phyloP scores from a whole-genome alignment of 2,113 vertebrate species.

The Phyllostomus hastatus region DNA sequence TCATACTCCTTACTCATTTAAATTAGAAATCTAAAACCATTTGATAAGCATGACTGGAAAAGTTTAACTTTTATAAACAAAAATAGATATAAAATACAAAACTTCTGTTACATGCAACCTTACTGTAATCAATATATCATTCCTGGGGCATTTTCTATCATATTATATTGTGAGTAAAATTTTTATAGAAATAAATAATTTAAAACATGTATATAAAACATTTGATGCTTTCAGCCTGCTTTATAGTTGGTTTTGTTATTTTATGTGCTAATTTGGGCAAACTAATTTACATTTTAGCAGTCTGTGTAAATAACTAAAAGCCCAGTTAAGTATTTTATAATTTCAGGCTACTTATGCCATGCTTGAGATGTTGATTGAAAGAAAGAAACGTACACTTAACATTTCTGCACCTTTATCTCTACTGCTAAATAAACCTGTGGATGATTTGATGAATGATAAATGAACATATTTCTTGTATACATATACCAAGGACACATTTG shows the following conservation, averaged over 20 bases:
- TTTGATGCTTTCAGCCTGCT: conserved; percentile 85
- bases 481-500: conserved; percentile 85
- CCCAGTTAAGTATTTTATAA: conserved; percentile 82
- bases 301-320: conserved; percentile 80
- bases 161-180: conserved; percentile 90
- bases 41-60: conserved; percentile 86
- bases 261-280: conserved; percentile 83
- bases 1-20: conserved; percentile 82
- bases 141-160: conserved; percentile 83
- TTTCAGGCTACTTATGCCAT: conserved; percentile 80
- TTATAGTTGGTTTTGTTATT: conserved; percentile 87
- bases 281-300: conserved; percentile 80
- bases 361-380: conserved; percentile 78
- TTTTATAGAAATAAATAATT: conserved; percentile 91
- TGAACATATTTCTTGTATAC: conserved; percentile 82
- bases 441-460: conserved; percentile 79
- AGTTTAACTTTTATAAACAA: conserved; percentile 86
- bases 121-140: conserved; percentile 87
- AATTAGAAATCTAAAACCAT: conserved; percentile 80
- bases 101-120: conserved; percentile 89
- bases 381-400: conserved; percentile 81
- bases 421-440: conserved; percentile 82
- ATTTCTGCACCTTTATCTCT: conserved; percentile 80
- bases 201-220: conserved; percentile 85
- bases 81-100: conserved; percentile 87